Conservation (phyloP, 2,113 vertebrate species). For the Oncorhynchus mykiss region DNA sequence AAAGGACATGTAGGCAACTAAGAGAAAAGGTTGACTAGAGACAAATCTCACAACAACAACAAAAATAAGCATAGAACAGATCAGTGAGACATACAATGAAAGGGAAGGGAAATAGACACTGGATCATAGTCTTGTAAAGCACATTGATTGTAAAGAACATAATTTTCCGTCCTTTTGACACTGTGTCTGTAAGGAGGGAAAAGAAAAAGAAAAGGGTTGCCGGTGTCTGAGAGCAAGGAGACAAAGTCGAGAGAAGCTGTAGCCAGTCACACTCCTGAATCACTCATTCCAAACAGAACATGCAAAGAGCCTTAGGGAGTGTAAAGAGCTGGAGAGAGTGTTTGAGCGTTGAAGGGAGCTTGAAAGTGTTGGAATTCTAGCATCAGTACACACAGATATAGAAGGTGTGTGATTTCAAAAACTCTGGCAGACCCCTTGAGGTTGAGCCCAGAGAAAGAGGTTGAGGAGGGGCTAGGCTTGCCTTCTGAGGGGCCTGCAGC, state of each 20-base stretch:
- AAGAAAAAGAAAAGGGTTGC: slow-evolving; percentile 22
- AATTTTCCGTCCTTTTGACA: slow-evolving; percentile 78
- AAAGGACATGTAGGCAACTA: not conserved
- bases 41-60: not conserved
- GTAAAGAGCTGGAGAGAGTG: not conserved
- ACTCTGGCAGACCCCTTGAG: slow-evolving; percentile 18
- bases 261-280: slow-evolving; percentile 46
- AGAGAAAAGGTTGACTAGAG: not conserved
- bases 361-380: not conserved
- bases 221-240: slow-evolving; percentile 25
- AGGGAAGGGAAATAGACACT: slow-evolving; percentile 59
- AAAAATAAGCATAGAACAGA: not conserved
- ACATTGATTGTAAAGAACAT: slow-evolving; percentile 78
- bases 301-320: too few species aligned
- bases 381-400: not conserved
- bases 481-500: too few species aligned
- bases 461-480: too few species aligned
- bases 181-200: slow-evolving; percentile 70
- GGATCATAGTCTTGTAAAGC: slow-evolving; percentile 74
- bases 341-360: not conserved
- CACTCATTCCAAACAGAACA: not conserved
- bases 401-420: not conserved
- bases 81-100: not conserved
- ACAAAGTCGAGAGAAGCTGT: slow-evolving; percentile 52
- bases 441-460: slow-evolving; percentile 34